Evolutionary conservation across 92 coral and sea anemone genomes (phyloP).

Genomic region (Phenganax marumi): DNA sequence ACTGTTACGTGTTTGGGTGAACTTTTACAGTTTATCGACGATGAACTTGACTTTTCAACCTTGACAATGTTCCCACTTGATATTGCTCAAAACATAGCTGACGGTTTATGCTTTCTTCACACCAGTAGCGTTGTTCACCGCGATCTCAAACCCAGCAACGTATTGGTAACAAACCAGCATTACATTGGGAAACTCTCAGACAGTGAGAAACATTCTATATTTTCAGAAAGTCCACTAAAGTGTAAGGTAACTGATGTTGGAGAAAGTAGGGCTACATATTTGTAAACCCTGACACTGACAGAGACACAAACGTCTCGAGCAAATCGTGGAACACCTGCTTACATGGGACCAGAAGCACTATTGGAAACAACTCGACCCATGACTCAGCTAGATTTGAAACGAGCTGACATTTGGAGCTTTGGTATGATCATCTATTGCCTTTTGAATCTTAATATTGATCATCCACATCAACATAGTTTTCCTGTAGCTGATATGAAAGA

Average conservation of each 20-base stretch:
- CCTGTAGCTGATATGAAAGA: neutral
- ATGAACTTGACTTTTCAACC: neutral
- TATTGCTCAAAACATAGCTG: slow-evolving; percentile 9
- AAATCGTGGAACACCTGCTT: slow-evolving; percentile 42
- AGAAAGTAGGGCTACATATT: slow-evolving; percentile 41
- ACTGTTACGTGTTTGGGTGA: neutral
- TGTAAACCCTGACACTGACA: slow-evolving; percentile 35
- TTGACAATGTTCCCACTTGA: neutral
- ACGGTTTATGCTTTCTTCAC: slow-evolving; percentile 10
- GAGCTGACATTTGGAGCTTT: slow-evolving; percentile 23
- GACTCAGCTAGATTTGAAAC: slow-evolving; percentile 9
- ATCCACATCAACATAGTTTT: too few species aligned
- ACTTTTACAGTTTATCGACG: neutral
- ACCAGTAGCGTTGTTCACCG: slow-evolving; percentile 16
- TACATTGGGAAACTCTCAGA: neutral
- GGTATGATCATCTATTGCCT: slow-evolving; percentile 12
- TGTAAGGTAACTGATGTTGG: slow-evolving; percentile 60
- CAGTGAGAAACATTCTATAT: neutral
- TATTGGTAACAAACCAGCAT: slow-evolving; percentile 43
- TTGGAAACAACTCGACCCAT: neutral
- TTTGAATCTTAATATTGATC: slow-evolving; percentile 9
- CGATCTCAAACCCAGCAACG: slow-evolving; percentile 11
- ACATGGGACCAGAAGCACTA: slow-evolving; percentile 43
- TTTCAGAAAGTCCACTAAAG: slow-evolving; percentile 11
- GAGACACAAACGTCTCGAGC: slow-evolving; percentile 31